These are phyloP conservation scores for Dendrolimus kikuchii DNA, from an alignment of 1,140 invertebrate species.

Conservation along the genomic window DNA sequence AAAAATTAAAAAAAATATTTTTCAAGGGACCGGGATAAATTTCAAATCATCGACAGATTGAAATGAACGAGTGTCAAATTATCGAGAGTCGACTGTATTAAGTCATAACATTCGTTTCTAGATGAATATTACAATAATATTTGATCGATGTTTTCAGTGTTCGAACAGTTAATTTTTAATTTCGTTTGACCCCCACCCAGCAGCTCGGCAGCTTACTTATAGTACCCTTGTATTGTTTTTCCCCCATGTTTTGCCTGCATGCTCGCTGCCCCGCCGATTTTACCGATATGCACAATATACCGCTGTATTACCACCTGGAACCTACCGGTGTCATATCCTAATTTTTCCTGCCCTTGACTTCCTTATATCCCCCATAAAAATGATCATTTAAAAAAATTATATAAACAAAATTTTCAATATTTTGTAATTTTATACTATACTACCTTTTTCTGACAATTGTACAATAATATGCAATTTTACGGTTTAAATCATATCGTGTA, in stretches of 20 bases:
- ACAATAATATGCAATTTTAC: no score
- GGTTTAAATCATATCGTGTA: no score
- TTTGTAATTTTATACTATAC: no score
- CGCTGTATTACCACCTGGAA: constrained; percentile 24
- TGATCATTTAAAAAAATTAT: neutral
- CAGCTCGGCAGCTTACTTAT: constrained; percentile 22
- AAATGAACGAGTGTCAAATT: no score
- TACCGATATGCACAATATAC: constrained; percentile 23
- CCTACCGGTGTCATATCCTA: constrained; percentile 2
- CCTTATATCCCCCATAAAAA: neutral
- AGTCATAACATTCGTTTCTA: no score
- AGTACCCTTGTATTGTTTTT: constrained; percentile 29
- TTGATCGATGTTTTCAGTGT: no score
- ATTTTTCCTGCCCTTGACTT: neutral
- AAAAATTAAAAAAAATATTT: no score
- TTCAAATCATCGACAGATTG: no score
- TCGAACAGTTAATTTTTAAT: constrained; percentile 2
- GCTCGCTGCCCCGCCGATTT: constrained; percentile 29
- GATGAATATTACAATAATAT: no score
- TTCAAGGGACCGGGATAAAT: no score
- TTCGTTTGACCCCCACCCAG: constrained; percentile 8
- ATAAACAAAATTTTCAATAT: constrained; percentile 1
- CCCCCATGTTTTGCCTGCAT: constrained; percentile 47
- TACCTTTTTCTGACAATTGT: no score
- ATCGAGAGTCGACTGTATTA: no score